A percentile compares a stretch with the other conserved stretches of the same genome.
These are phyloP conservation scores for Pterostichus niger DNA, from an alignment of 2,888 invertebrate genomes.

Conservation along the genomic window DNA sequence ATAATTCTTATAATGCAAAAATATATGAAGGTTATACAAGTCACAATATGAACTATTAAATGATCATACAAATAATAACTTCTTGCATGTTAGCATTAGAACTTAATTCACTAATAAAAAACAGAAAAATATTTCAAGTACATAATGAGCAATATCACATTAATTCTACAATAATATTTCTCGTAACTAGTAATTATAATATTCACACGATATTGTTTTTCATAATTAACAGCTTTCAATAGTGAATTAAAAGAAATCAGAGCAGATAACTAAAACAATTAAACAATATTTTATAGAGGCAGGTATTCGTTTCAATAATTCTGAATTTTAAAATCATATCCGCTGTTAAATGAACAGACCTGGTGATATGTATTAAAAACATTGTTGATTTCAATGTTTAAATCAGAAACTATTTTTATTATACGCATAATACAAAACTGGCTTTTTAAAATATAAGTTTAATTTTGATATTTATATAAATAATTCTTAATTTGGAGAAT, in stretches of 20 bases:
- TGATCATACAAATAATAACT: conserved; percentile 36
- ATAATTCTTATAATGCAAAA: neutral
- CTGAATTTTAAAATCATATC: neutral
- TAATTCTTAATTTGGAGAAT: no score
- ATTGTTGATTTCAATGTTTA: conserved; percentile 10
- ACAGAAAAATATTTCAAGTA: conserved; percentile 20
- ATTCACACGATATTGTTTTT: conserved; percentile 35
- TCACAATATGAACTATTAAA: conserved; percentile 27
- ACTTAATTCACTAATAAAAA: conserved; percentile 35
- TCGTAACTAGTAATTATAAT: conserved; percentile 39
- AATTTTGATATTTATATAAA: no score
- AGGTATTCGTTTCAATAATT: neutral
- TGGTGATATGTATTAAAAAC: conserved; percentile 19
- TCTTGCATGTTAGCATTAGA: conserved; percentile 15
- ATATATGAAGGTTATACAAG: neutral
- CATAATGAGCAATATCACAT: conserved; percentile 37
- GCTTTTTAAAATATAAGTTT: no score
- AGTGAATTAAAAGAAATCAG: conserved; percentile 3
- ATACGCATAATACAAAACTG: no score
- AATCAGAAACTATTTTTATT: neutral
- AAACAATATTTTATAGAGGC: neutral
- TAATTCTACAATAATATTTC: conserved; percentile 38
- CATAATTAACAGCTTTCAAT: conserved; percentile 21
- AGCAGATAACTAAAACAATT: neutral
- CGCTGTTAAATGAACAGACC: neutral